Conservation (phyloP, 30 jellyfish, hydroid and myxozoan species). For the Nemopilema nomurai region DNA sequence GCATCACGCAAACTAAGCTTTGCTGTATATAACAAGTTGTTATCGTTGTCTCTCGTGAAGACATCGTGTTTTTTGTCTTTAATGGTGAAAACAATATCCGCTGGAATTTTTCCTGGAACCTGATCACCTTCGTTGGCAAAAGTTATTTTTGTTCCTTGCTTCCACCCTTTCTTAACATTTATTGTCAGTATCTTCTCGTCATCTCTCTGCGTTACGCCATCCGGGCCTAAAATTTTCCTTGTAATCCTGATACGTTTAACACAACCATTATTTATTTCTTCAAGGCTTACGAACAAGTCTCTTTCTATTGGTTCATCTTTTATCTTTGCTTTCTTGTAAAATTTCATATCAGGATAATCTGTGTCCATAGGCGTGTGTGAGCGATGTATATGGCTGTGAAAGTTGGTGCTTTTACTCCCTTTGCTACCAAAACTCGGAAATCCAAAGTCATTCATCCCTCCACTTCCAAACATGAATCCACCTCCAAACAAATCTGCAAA, state of each 20-base stretch:
- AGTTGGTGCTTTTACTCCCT: slow-evolving; percentile 34
- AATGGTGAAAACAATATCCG: slow-evolving; percentile 74
- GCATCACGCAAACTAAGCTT: slow-evolving; percentile 82
- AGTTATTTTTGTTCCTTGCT: slow-evolving; percentile 90
- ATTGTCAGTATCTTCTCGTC: slow-evolving; percentile 68
- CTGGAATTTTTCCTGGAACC: slow-evolving; percentile 75
- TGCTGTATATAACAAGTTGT: slow-evolving; percentile 61
- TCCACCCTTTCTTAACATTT: slow-evolving; percentile 93
- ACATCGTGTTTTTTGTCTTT: slow-evolving; percentile 66
- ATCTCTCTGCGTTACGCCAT: slow-evolving; percentile 31
- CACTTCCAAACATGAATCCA: slow-evolving; percentile 50
- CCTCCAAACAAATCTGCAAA: slow-evolving; percentile 44
- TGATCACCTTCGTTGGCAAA: slow-evolving; percentile 88
- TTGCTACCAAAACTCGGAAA: slow-evolving; percentile 23
- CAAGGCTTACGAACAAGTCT: slow-evolving; percentile 67
- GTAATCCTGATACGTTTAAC: slow-evolving; percentile 70
- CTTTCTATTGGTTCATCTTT: slow-evolving; percentile 86
- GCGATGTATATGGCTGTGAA: slow-evolving; percentile 38
- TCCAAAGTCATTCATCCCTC: slow-evolving; percentile 40
- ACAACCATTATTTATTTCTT: slow-evolving; percentile 78
- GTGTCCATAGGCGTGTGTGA: slow-evolving; percentile 41
- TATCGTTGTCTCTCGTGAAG: slow-evolving; percentile 69
- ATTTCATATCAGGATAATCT: slow-evolving; percentile 29
- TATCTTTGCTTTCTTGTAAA: slow-evolving; percentile 55
- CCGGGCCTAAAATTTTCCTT: slow-evolving; percentile 60